phyloP scores from a whole-genome alignment of 2,113 vertebrate species.

The Balaenoptera acutorostrata region DNA sequence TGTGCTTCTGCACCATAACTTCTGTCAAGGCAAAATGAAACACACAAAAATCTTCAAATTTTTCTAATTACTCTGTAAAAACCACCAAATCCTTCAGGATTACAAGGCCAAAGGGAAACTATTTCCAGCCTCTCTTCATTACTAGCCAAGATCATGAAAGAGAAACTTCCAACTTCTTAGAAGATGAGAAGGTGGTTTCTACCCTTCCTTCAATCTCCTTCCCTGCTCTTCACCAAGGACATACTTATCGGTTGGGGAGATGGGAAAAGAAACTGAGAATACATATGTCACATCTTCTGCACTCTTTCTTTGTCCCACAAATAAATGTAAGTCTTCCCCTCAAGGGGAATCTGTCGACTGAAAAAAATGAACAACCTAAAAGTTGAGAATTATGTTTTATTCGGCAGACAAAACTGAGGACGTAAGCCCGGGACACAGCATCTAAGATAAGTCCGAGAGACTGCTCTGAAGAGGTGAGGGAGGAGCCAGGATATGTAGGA shows the following conservation, averaged over 20 bases:
- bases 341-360: neutral
- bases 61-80: neutral
- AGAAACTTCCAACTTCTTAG: neutral
- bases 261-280: neutral
- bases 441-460: neutral
- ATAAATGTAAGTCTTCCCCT: neutral
- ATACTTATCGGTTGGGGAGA: neutral
- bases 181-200: neutral
- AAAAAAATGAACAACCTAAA: neutral
- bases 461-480: neutral
- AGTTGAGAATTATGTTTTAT: neutral
- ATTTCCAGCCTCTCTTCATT: neutral
- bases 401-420: neutral
- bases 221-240: neutral
- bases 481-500: neutral
- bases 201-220: neutral
- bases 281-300: neutral
- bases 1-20: neutral
- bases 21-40: neutral
- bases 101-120: neutral
- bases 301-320: neutral
- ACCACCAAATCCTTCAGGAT: neutral
- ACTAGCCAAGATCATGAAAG: neutral
- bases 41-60: neutral
- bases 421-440: neutral